Evolutionary conservation across 2,113 vertebrate species (phyloP).

Genomic region (Monopterus albus): DNA sequence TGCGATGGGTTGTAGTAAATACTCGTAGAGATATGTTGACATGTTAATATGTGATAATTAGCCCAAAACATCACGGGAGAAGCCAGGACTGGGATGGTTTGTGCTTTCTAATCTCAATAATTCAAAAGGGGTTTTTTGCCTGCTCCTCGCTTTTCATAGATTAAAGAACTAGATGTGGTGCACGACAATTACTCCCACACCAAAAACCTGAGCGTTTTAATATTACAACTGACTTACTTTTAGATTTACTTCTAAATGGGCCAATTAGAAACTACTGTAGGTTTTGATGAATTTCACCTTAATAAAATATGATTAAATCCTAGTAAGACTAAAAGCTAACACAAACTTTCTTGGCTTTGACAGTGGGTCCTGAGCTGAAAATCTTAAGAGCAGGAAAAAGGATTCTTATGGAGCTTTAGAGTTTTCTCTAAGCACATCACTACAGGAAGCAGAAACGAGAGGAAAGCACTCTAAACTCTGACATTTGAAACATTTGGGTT

Average conservation of each 20-base stretch:
- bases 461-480: neutral
- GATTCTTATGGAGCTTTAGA: slow-evolving; percentile 1
- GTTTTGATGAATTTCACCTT: slow-evolving; percentile 16
- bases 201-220: neutral
- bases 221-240: slow-evolving; percentile 3
- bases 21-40: no score
- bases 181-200: neutral
- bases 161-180: neutral
- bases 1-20: no score
- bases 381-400: slow-evolving; percentile 1
- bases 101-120: neutral
- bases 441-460: neutral
- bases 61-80: neutral
- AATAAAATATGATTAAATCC: slow-evolving; percentile 24
- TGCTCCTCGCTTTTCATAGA: neutral
- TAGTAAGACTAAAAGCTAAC: slow-evolving; percentile 17
- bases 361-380: slow-evolving; percentile 14
- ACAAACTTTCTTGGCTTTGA: slow-evolving; percentile 48
- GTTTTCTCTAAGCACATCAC: slow-evolving; percentile 16
- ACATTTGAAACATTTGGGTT: slow-evolving; percentile 22
- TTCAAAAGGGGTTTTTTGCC: slow-evolving; percentile 1
- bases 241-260: neutral
- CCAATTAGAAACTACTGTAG: neutral
- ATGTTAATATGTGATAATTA: no score
- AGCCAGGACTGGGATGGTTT: neutral